Evolutionary conservation across 2,888 invertebrate species (phyloP).

Genomic region (Scelioninae gen. 1): DNA sequence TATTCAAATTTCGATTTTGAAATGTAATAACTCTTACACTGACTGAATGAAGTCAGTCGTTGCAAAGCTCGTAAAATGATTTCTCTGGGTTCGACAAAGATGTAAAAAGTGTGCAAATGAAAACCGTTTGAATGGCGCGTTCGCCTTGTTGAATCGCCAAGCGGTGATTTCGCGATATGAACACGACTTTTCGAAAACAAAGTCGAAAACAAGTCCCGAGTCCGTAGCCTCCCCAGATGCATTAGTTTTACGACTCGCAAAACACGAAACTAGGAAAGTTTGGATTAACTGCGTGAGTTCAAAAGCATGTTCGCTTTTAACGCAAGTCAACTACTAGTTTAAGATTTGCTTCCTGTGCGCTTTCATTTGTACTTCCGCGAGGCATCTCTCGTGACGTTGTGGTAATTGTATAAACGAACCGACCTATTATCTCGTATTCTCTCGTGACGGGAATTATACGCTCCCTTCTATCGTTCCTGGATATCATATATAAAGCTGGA

Average conservation of each 20-base stretch:
- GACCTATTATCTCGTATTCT: slow-evolving; percentile 58
- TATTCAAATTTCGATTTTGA: slow-evolving; percentile 30
- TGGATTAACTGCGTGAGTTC: slow-evolving; percentile 45
- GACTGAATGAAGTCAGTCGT: neutral
- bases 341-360: slow-evolving; percentile 57
- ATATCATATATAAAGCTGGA: neutral
- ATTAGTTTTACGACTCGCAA: slow-evolving; percentile 47
- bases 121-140: slow-evolving; percentile 19
- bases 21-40: neutral
- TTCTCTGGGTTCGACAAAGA: slow-evolving; percentile 1
- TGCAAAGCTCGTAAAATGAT: slow-evolving; percentile 15
- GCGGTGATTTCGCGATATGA: slow-evolving; percentile 36
- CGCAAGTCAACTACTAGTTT: slow-evolving; percentile 48
- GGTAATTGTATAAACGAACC: slow-evolving; percentile 69
- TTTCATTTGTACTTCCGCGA: slow-evolving; percentile 55
- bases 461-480: slow-evolving; percentile 20
- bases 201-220: slow-evolving; percentile 36
- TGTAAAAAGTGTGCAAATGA: slow-evolving; percentile 8
- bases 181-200: slow-evolving; percentile 35
- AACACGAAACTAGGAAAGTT: slow-evolving; percentile 60
- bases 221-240: slow-evolving; percentile 16
- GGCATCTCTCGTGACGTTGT: slow-evolving; percentile 36
- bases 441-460: slow-evolving; percentile 58
- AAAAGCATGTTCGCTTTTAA: slow-evolving; percentile 59
- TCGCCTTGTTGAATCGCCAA: slow-evolving; percentile 8